Evolutionary conservation across 2,797 vertebrate species (phyloP).

Genomic region (Huso huso): DNA sequence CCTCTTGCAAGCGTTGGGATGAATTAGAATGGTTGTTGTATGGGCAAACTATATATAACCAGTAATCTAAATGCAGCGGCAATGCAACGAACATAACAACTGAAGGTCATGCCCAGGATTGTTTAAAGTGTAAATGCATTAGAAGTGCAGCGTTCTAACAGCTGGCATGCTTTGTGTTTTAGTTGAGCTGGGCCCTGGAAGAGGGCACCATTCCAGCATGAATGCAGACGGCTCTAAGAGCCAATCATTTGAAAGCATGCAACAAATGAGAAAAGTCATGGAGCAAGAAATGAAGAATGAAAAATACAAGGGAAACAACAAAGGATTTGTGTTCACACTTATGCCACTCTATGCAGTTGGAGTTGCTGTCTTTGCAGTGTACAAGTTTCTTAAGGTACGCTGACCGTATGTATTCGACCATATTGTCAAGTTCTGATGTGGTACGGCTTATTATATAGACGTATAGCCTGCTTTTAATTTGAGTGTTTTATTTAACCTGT

Average conservation of each 20-base stretch:
- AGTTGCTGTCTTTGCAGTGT: slow-evolving; percentile 78
- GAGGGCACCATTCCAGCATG: slow-evolving; percentile 36
- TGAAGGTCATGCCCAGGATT: no score
- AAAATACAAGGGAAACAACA: slow-evolving; percentile 63
- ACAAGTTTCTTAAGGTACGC: slow-evolving; percentile 81
- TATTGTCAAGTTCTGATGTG: background rate
- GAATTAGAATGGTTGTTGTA: no score
- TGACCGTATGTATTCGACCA: background rate
- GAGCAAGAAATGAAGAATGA: slow-evolving; percentile 75
- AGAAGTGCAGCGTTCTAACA: no score
- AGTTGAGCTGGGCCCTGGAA: slow-evolving; percentile 32
- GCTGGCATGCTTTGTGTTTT: background rate
- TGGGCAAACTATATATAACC: no score
- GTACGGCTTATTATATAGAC: slow-evolving; percentile 1
- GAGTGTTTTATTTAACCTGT: background rate
- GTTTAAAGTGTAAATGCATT: no score
- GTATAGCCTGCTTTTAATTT: background rate
- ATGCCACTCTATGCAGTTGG: slow-evolving; percentile 83
- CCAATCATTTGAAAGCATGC: slow-evolving; percentile 54
- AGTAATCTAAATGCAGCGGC: no score
- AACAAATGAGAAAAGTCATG: slow-evolving; percentile 77
- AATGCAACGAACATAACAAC: no score
- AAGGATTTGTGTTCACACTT: slow-evolving; percentile 80
- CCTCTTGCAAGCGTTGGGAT: no score
- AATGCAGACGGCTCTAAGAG: slow-evolving; percentile 42